Base-by-base conservation (phyloP, 2,797 vertebrate species). In the Myotis pilosus region DNA sequence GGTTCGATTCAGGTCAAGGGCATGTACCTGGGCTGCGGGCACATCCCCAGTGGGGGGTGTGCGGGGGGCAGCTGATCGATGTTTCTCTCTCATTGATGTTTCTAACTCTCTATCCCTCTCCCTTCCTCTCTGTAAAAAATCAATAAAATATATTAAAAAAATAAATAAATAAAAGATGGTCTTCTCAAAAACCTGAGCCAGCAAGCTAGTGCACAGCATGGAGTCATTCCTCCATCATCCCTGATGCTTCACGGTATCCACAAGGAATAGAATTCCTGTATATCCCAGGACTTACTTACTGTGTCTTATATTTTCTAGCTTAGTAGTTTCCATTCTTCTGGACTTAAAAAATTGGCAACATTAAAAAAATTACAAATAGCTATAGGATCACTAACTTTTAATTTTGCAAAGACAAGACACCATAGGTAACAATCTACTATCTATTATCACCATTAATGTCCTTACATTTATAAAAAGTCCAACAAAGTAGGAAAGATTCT, bases 221-320 rank as follows among this genome's bases (percentile, higher is more conserved):
- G 41, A 20, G 12, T 81, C 38, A 36, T 41, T 55, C 28, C 22
- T 25, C 30, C 15, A 12, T 23, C 17, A 49, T 15, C 41, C 33
- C 55, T 69, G 81, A n/a, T 95, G 68, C 4, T 55, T 72, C 23
- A 36, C 0, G 4, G 38, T n/a, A 66, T 33, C 53, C 15, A 47
- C 25, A 79, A 95, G 16, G 30, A 71, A 36, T 0, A 81, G 72
- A 89, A 75, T 57, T 92, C 15, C n/a, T 38, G 8, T 38, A 47
- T 47, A 80, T 28, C 33, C 4, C 55, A 95, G 28, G 30, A 68
- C 25, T 94, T 71, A 88, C 8, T 74, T 71, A 88, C 8, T 74
- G 13, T 80, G 80, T 87, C 17, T 47, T 87, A 80, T 12, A 78
- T 78, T 92, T 87, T 95, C 68, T 91, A 96, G 84, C n/a, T 84